Percentiles rank a stretch among this genome's conserved stretches.
Evolutionary conservation across 2,888 invertebrate genomes (phyloP).

Genomic region (Volucella inanis): DNA sequence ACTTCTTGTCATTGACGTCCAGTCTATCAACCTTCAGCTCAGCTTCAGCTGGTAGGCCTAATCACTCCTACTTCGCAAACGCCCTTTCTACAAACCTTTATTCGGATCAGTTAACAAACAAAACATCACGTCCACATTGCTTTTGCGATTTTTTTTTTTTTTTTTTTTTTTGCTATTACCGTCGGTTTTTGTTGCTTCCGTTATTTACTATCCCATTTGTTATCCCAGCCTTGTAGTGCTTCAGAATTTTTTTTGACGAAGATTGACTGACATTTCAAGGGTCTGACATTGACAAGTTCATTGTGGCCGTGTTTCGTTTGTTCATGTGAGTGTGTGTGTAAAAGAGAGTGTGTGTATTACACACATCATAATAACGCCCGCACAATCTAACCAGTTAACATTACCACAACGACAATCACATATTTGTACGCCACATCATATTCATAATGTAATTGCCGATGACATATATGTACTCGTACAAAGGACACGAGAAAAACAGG

Average conservation of each 20-base stretch:
- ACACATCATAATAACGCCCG: constrained; percentile 18
- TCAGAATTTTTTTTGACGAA: constrained; percentile 54
- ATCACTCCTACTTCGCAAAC: too few species aligned
- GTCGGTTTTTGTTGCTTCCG: constrained; percentile 12
- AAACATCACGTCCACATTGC: constrained; percentile 31
- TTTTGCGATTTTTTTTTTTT: background rate
- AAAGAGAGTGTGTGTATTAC: too few species aligned
- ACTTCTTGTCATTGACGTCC: too few species aligned
- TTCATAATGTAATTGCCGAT: constrained; percentile 66
- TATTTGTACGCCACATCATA: constrained; percentile 42
- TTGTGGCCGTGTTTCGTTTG: constrained; percentile 47
- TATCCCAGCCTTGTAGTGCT: constrained; percentile 24
- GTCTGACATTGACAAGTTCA: constrained; percentile 74
- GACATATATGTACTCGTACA: constrained; percentile 34
- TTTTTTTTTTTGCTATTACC: background rate
- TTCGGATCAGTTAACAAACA: constrained; percentile 32
- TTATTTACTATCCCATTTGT: constrained; percentile 17
- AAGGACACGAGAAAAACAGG: constrained; percentile 42
- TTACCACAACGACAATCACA: constrained; percentile 26
- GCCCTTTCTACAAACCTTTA: background rate
- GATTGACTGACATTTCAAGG: constrained; percentile 73
- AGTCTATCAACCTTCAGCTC: too few species aligned
- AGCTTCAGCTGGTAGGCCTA: too few species aligned
- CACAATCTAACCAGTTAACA: constrained; percentile 39
- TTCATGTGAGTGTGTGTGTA: constrained; percentile 17